phyloP scores from a whole-genome alignment of 2,888 invertebrate species.

The Stictocephala bisonia region DNA sequence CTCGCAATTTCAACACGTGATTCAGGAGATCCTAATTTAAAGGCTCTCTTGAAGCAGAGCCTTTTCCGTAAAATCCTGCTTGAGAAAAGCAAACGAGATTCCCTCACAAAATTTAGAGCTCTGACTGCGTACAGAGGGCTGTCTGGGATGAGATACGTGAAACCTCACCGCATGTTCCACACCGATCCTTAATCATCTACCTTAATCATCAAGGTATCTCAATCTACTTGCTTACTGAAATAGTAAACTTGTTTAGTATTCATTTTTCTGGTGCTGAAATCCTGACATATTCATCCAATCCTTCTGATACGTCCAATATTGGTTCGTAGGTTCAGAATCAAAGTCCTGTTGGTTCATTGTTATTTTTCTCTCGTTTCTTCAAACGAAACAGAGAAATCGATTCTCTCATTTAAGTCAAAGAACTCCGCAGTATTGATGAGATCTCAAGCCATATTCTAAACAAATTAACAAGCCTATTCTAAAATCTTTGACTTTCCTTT shows the following conservation, averaged over 20 bases:
- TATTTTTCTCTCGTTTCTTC: not conserved
- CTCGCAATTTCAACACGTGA: not conserved
- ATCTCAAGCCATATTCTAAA: too few relatives aligned
- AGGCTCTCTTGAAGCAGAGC: too few relatives aligned
- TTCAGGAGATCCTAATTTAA: too few relatives aligned
- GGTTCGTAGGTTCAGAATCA: not conserved
- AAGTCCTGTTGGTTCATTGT: not conserved
- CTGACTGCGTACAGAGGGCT: not conserved
- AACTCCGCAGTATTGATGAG: conserved; percentile 4
- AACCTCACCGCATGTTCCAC: not conserved
- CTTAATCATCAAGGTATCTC: not conserved
- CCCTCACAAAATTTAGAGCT: too few relatives aligned
- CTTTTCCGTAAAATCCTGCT: not conserved
- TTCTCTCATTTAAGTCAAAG: not conserved
- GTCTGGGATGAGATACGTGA: not conserved
- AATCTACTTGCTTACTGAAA: not conserved
- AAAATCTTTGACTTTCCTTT: not conserved
- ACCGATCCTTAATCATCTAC: too few relatives aligned
- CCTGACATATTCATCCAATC: not conserved
- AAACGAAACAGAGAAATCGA: not conserved
- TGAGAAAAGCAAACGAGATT: not conserved
- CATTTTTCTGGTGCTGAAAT: not conserved
- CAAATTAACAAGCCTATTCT: not conserved
- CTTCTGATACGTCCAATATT: too few relatives aligned
- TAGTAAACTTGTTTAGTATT: not conserved